Evolutionary conservation across 1,140 invertebrate species (phyloP), one percentile per base, ranked within the genome.

Genomic region (Zaprionus ornatus): DNA sequence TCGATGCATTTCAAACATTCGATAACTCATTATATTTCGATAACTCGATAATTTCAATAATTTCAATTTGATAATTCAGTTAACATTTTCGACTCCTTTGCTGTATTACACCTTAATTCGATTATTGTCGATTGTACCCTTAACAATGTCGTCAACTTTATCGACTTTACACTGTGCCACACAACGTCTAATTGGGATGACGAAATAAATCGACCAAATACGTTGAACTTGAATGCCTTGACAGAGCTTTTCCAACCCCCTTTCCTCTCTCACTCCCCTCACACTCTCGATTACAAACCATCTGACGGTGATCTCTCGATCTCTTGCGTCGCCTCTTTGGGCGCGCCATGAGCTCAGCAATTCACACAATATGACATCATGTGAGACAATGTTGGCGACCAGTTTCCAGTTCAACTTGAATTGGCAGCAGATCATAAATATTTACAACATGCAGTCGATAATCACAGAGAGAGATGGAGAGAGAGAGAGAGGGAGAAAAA

Each of bases 361-460:
- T 60, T 68, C 56, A 60, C 19, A 60, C 40, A 61, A 32, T 52
- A 70, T 75, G 83, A 87, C 83, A 87, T 87, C 83, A 82, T 15
- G 5, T n/a, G 23, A 32, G 45, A 63, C 61, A 52, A 52, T 23
- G 56, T 19, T 59, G 56, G 32, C 50, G 57, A 62, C 77, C 56
- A 69, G 78, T 67, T 82, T 74, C 83, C 70, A 70, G 83, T 88
- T 87, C 85, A 84, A 87, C 85, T 87, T 87, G 84, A 80, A 82
- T 59, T 70, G 77, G 64, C 85, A 80, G 64, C 85, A 80, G 66
- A 67, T 86, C 60, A 84, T 84, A 84, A 84, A 84, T 85, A 84
- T 84, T 78, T 81, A 84, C 82, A 78, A 48, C 35, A 64, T 65
- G 59, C 59, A 81, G 48, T n/a, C 79, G 29, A 80, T 80, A 85